phyloP scores from a whole-genome alignment of 1,140 invertebrate genomes.

The Ptiloglossa arizonensis region DNA sequence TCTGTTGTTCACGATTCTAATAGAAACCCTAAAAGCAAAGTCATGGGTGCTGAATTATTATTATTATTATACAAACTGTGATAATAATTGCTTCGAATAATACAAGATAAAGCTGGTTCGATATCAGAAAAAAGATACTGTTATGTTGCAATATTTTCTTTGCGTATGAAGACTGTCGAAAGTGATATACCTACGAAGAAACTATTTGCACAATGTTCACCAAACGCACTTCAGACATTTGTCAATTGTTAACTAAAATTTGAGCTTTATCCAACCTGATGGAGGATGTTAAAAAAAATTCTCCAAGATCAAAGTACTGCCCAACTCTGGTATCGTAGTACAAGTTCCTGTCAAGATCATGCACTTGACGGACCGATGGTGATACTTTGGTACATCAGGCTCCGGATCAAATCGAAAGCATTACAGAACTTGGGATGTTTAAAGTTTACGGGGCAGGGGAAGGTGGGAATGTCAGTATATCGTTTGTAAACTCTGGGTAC shows the following conservation, averaged over 20 bases:
- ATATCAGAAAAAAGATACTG: background rate
- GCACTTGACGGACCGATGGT: slow-evolving; percentile 3
- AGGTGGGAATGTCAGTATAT: slow-evolving; percentile 76
- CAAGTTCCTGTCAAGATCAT: slow-evolving; percentile 13
- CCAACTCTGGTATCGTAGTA: slow-evolving; percentile 30
- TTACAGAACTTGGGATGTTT: background rate
- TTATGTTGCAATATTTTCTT: background rate
- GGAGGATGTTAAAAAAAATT: background rate
- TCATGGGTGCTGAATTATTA: no score
- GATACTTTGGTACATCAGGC: background rate
- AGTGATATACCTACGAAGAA: background rate
- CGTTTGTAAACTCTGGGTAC: slow-evolving; percentile 80
- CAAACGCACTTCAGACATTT: background rate
- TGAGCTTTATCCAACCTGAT: background rate
- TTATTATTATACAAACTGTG: no score
- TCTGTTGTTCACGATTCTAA: background rate
- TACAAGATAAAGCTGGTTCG: background rate
- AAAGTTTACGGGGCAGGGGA: slow-evolving; percentile 75
- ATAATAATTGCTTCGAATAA: background rate
- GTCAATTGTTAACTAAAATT: background rate
- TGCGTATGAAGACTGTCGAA: background rate
- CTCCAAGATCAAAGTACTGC: background rate
- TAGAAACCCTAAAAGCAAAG: no score
- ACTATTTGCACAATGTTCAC: background rate
- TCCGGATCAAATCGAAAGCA: background rate